Base-by-base conservation (phyloP, 2,797 vertebrate species). In the Girardinus metallicus region DNA sequence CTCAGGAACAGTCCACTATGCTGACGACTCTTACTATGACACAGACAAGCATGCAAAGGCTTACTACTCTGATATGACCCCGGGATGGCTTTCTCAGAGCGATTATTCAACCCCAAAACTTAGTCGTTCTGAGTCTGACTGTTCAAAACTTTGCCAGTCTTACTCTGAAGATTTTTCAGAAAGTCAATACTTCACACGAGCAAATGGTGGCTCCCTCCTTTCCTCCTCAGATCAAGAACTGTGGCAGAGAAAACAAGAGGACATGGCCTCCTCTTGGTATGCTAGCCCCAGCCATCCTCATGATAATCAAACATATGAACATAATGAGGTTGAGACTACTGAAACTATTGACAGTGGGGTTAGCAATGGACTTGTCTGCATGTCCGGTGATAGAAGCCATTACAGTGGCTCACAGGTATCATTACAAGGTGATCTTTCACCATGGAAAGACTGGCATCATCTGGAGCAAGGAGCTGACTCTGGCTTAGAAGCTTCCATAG, bases 141-240 rank as follows among this genome's bases (percentile, higher is more conserved):
- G 98, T 93, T 99, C 97, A 87, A 99, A 98, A 94, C 92, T 99
- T 83, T 99, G 98, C 89, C 99, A 98, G 76, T 99, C 98, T 77
- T 99, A 99, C 89, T 98, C 98, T 3, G 98, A 99, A 80, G 98
- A 99, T 87, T 99, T 99, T 93, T 98, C 97, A 57, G 98, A 99
- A 92, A 98, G 96, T 85, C 97, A 98, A 53, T 97, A 96, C 92
- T 98, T 98, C 84, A 95, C 91, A 86, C 96, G 97, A 92, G 95
- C 97, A 55, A 99, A 99, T 81, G 98, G 98, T 53, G 96, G 97
- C 91, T 98, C 97, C 1, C 86, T 99, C 16, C 90, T 99, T 75
- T 99, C 98, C 29, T 98, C 97, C 36, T 99, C 99, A 2, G 99
- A 99, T 91, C 94, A 98, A 86, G 99, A 99, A 83, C 96, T 99